Base-by-base conservation (phyloP, 1,140 invertebrate genomes). In the Amphibalanus amphitrite region DNA sequence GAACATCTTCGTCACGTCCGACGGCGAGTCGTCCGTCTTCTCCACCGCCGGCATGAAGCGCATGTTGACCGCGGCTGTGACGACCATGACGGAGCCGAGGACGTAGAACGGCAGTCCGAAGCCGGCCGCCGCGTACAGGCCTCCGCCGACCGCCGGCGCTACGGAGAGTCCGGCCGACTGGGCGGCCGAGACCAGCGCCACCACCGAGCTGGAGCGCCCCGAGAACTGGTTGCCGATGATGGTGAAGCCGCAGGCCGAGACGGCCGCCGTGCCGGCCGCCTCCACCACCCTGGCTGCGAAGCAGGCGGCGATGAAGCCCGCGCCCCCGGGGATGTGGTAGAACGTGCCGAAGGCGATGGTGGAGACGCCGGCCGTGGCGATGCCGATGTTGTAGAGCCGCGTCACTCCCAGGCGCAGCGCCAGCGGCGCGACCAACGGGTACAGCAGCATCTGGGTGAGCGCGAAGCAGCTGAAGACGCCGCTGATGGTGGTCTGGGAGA, bases 161-260 rank as follows among this genome's bases (percentile, higher is more conserved):
- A 86, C 80, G 70, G 82, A 83, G 0, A 85, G 71, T 40, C 84
- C 84, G 26, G 84, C 75, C 23, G 83, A 83, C n/a, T 81, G 85
- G 29, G 81, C 76, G 25, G 17, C 28, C 17, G 69, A 75, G 69
- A 82, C 80, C 23, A 77, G 74, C 69, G 81, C 75, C 13, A 70
- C 72, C 73, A 84, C 77, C n/a, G 77, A 77, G 71, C 82, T 78
- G 76, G 85, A 85, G 17, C 85, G 71, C 33, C 82, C 74, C 74
- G 83, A 80, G 67, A 84, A 78, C 29, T 86, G 75, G 6, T 78
- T 76, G 33, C 84, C 76, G 28, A 84, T 84, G 29, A 84, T 84
- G 69, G 83, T 82, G 76, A 85, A 85, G 67, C 84, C 84, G 71
- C 85, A 84, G 75, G 84, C 84, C 33, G 84, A 85, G 3, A 85